Evolutionary conservation across 2,888 invertebrate genomes (phyloP), one percentile per base, ranked within the genome.

Genomic region (Biston betularia): DNA sequence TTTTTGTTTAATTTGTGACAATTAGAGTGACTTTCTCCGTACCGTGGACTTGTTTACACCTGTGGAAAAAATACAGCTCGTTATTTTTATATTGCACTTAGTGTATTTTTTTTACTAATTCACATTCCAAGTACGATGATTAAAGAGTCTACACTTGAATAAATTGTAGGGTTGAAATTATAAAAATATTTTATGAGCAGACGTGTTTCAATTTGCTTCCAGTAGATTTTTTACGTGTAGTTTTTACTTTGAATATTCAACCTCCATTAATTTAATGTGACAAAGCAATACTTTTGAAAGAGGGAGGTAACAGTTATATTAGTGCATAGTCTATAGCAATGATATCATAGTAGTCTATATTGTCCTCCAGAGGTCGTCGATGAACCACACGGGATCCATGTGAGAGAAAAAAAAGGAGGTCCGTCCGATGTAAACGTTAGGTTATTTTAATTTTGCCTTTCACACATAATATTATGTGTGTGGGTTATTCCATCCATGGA

Each of bases 21-120:
- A 63, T 70, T 67, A 33, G 10, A n/a, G 49, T 33, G 1, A 38
- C 46, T 40, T 49, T 54, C 54, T 34, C 11, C 63, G 42, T 33
- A 48, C 14, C 0, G 59, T 52, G n/a, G 54, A 38, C 15, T 61
- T 59, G 15, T 14, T 50, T 38, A 14, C 34, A 59, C 59, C 68
- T 68, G 68, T 10, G 42, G 42, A 12, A 52, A 33, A 56, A 56
- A 48, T 6, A 44, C 8, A 53, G 40, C 38, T 40, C 5, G n/a
- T 53, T 54, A 40, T 40, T 24, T 40, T 54, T 1, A 1, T 24
- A 42, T 42, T 15, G 52, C 9, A 6, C 12, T 14, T 54, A 42
- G 15, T 33, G 42, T 33, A 54, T 54, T 42, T 42, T 53, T 40
- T 53, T 40, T 8, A 4, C 33, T 33, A 42, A 54, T 54, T 42